Evolutionary conservation across 2,113 vertebrate species (phyloP).

Genomic region (Oxyruncus cristatus): DNA sequence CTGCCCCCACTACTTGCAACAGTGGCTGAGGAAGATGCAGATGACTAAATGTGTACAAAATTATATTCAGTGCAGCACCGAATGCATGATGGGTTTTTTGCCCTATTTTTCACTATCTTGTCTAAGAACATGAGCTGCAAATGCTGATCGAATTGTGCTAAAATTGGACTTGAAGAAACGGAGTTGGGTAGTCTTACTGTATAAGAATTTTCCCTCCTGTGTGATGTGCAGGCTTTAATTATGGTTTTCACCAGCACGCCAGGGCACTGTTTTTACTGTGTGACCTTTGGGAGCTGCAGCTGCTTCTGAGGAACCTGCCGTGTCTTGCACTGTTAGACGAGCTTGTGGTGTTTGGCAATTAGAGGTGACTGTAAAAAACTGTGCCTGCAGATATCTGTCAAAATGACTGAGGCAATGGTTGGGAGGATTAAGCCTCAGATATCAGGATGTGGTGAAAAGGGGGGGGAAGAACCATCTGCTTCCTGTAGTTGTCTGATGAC

Average conservation of each 20-base stretch:
- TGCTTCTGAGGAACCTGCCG: background rate
- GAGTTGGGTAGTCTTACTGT: background rate
- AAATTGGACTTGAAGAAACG: background rate
- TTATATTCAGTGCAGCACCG: background rate
- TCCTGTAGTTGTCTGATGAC: background rate
- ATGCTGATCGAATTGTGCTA: background rate
- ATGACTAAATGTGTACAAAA: background rate
- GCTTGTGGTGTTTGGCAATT: background rate
- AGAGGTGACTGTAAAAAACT: background rate
- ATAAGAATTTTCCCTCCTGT: background rate
- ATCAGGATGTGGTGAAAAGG: background rate
- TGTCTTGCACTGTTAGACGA: rapidly evolving
- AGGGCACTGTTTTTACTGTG: background rate
- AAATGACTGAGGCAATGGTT: background rate
- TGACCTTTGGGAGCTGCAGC: background rate
- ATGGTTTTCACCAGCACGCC: background rate
- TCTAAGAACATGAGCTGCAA: background rate
- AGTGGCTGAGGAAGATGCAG: background rate
- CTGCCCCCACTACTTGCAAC: background rate
- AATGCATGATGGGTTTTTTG: background rate
- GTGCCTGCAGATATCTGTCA: background rate
- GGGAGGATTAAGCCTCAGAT: background rate
- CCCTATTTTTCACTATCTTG: background rate
- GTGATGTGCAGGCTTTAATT: background rate
- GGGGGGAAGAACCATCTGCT: background rate